A percentile compares a stretch with the other conserved stretches of the same genome.
phyloP scores from a whole-genome alignment of 2,888 invertebrate genomes.

The Drosophila melanosoma region DNA sequence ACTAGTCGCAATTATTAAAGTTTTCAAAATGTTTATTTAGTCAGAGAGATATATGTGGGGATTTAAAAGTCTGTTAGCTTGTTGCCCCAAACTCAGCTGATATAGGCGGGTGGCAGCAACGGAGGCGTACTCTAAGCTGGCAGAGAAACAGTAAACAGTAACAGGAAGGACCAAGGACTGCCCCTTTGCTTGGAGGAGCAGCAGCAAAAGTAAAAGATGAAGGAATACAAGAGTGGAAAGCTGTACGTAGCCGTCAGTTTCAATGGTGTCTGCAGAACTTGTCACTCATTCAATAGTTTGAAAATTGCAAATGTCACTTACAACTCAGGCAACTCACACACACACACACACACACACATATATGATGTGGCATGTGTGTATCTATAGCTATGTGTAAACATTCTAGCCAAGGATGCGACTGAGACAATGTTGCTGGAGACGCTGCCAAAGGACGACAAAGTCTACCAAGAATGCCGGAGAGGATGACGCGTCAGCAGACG shows the following conservation, averaged over 20 bases:
- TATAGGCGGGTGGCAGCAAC: not conserved
- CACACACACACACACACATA: slow-evolving; percentile 33
- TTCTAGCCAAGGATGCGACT: slow-evolving; percentile 66
- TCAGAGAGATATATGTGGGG: slow-evolving; percentile 8
- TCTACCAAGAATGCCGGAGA: slow-evolving; percentile 55
- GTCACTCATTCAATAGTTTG: slow-evolving; percentile 84
- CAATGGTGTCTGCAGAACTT: slow-evolving; percentile 83
- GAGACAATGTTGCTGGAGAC: slow-evolving; percentile 77
- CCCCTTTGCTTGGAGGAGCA: slow-evolving; percentile 19
- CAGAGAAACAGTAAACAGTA: slow-evolving; percentile 18
- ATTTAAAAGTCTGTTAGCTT: slow-evolving; percentile 22
- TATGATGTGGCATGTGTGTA: slow-evolving; percentile 28
- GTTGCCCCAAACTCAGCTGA: slow-evolving; percentile 1
- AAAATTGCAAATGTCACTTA: slow-evolving; percentile 84
- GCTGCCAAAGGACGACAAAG: slow-evolving; percentile 67
- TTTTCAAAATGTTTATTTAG: slow-evolving; percentile 31
- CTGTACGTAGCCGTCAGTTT: slow-evolving; percentile 78
- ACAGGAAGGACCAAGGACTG: slow-evolving; percentile 38
- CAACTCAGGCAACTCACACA: slow-evolving; percentile 63
- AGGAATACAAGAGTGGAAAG: slow-evolving; percentile 32
- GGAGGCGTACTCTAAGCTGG: slow-evolving; percentile 4
- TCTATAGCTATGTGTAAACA: slow-evolving; percentile 56
- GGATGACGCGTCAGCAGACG: slow-evolving; percentile 77
- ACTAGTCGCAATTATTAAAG: slow-evolving; percentile 24
- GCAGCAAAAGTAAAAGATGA: slow-evolving; percentile 17